Evolutionary conservation across 2,797 vertebrate species (phyloP).

Genomic region (Sebastes miniatus): DNA sequence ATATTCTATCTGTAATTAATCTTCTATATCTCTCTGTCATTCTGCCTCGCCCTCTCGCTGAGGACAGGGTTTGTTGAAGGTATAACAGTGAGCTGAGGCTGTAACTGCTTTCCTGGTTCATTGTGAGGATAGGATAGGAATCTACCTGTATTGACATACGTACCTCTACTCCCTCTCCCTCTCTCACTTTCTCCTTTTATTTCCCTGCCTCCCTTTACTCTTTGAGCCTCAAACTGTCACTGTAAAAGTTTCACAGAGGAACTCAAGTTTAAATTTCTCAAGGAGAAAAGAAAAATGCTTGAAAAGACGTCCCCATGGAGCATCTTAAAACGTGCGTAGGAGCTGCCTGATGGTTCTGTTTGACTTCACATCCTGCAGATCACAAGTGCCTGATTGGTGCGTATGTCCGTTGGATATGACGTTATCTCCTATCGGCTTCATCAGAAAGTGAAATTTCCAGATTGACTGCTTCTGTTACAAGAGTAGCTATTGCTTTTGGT

Average conservation of each 20-base stretch:
- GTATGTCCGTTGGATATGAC: conserved; percentile 2
- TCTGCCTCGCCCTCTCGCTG: conserved; percentile 64
- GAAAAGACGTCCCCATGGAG: not conserved
- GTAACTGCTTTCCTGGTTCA: conserved; percentile 84
- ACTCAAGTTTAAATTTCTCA: not conserved
- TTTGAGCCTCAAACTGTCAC: conserved; percentile 9
- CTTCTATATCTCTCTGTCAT: conserved; percentile 76
- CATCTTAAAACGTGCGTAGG: not conserved
- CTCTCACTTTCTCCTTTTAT: conserved; percentile 14
- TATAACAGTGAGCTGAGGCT: conserved; percentile 75
- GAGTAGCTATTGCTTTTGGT: not conserved
- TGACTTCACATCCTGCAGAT: conserved; percentile 3
- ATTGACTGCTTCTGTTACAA: not conserved
- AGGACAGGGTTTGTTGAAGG: conserved; percentile 68
- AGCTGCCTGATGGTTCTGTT: conserved; percentile 1
- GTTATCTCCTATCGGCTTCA: not conserved
- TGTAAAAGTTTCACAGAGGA: conserved; percentile 22
- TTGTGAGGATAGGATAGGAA: conserved; percentile 87
- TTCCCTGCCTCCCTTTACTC: conserved; percentile 15
- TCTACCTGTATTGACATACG: conserved; percentile 70
- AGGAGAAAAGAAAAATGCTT: not conserved
- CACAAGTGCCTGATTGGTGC: not conserved
- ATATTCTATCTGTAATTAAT: conserved; percentile 81
- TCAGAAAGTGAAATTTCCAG: conserved; percentile 6
- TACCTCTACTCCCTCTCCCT: conserved; percentile 48